A percentile compares a stretch with the other conserved stretches of the same genome.
Conservation (phyloP, 2,888 invertebrate species). For the Ectropis crepuscularia region DNA sequence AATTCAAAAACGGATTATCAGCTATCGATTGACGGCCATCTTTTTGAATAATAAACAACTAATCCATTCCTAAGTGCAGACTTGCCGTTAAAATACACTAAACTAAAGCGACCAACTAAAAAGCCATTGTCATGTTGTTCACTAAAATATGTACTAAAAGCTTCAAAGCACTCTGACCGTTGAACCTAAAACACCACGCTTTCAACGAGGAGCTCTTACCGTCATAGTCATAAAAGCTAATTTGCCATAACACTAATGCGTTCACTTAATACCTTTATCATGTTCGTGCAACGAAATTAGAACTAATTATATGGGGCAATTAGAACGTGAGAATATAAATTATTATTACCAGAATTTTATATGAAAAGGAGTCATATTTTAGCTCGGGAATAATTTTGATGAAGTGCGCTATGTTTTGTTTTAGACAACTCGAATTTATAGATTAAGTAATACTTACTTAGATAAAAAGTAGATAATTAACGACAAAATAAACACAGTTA, state of each 20-base stretch:
- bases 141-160: conserved; percentile 19
- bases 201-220: conserved; percentile 38
- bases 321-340: conserved; percentile 36
- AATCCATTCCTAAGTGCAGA: too few relatives aligned
- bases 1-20: too few relatives aligned
- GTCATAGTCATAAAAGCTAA: conserved; percentile 41
- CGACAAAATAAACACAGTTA: too few relatives aligned
- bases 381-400: conserved; percentile 27
- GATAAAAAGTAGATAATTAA: too few relatives aligned
- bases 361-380: conserved; percentile 27
- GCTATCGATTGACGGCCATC: too few relatives aligned
- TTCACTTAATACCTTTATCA: conserved; percentile 42
- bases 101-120: background rate
- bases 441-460: background rate
- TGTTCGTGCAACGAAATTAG: conserved; percentile 41
- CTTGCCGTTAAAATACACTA: background rate
- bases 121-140: conserved; percentile 14
- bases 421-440: conserved; percentile 13
- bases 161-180: conserved; percentile 18
- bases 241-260: conserved; percentile 42
- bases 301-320: conserved; percentile 40
- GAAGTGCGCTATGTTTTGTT: conserved; percentile 20
- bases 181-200: conserved; percentile 36
- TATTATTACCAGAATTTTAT: conserved; percentile 29
- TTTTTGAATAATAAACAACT: too few relatives aligned